These are phyloP conservation scores for Montifringilla adamsi DNA, from an alignment of 2,113 vertebrate species.

Conservation along the genomic window DNA sequence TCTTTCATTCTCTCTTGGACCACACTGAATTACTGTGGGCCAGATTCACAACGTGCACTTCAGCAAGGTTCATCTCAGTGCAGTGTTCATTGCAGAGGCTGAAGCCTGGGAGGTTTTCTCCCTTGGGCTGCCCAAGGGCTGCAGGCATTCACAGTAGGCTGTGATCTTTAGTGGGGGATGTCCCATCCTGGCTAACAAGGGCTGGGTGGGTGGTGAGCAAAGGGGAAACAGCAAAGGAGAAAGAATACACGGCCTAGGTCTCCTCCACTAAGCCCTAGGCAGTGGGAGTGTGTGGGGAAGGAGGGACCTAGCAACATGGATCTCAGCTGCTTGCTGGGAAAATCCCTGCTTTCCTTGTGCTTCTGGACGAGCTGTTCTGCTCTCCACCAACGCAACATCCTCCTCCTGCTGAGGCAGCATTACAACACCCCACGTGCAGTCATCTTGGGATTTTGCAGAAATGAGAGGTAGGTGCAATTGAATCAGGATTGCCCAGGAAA, in stretches of 20 bases:
- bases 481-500: not conserved
- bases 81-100: not conserved
- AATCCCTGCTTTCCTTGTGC: not conserved
- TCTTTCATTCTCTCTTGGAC: not conserved
- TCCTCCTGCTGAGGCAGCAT: conserved; percentile 18
- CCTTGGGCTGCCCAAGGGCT: not conserved
- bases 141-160: not conserved
- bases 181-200: not conserved
- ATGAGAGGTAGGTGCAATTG: not conserved
- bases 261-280: not conserved
- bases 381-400: conserved; percentile 14
- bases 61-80: not conserved
- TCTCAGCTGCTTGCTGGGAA: not conserved
- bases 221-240: not conserved
- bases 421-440: not conserved
- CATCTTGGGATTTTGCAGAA: conserved; percentile 1
- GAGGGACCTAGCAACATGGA: rapidly evolving
- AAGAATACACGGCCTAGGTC: not conserved
- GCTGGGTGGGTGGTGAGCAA: not conserved
- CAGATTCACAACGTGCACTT: not conserved
- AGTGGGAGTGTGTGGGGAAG: not conserved
- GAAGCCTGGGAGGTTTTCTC: not conserved
- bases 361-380: conserved; percentile 24
- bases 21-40: not conserved
- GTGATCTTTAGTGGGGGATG: not conserved